Percentiles rank a stretch among this genome's conserved stretches.
phyloP scores from a whole-genome alignment of 1,140 invertebrate species.

The Heliconius himera region DNA sequence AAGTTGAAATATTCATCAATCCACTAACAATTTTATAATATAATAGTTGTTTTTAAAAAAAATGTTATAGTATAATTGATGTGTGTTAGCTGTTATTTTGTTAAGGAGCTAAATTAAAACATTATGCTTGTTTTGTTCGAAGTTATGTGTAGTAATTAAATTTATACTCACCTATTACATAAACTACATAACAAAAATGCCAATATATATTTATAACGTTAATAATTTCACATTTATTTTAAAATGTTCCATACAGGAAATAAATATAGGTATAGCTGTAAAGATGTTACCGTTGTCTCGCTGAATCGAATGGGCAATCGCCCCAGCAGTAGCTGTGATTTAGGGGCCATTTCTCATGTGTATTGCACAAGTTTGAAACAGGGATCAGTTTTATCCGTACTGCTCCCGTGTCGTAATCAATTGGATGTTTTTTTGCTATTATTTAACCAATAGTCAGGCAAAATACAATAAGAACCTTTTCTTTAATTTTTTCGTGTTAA shows the following conservation, averaged over 20 bases:
- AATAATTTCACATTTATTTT: neutral
- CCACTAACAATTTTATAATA: too few relatives aligned
- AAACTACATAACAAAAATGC: neutral
- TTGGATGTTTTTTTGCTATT: constrained; percentile 33
- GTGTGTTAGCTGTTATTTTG: too few relatives aligned
- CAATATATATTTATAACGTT: neutral
- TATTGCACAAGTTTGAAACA: constrained; percentile 48
- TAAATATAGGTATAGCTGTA: constrained; percentile 15
- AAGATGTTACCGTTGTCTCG: constrained; percentile 34
- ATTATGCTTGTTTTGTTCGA: neutral
- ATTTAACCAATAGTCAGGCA: constrained; percentile 8
- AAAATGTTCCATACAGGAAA: neutral
- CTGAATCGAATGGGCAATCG: constrained; percentile 33
- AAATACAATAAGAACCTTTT: neutral
- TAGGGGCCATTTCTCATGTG: constrained; percentile 57
- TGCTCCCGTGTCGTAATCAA: constrained; percentile 38
- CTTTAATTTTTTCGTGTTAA: neutral
- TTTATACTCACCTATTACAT: neutral
- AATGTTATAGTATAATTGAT: too few relatives aligned
- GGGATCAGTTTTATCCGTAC: constrained; percentile 37
- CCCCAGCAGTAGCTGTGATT: constrained; percentile 39
- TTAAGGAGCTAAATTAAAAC: neutral
- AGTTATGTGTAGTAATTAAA: too few relatives aligned
- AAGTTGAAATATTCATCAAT: too few relatives aligned
- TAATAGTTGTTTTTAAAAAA: too few relatives aligned